Conservation (phyloP, 2,797 vertebrate genomes). For the Tragelaphus oryx region DNA sequence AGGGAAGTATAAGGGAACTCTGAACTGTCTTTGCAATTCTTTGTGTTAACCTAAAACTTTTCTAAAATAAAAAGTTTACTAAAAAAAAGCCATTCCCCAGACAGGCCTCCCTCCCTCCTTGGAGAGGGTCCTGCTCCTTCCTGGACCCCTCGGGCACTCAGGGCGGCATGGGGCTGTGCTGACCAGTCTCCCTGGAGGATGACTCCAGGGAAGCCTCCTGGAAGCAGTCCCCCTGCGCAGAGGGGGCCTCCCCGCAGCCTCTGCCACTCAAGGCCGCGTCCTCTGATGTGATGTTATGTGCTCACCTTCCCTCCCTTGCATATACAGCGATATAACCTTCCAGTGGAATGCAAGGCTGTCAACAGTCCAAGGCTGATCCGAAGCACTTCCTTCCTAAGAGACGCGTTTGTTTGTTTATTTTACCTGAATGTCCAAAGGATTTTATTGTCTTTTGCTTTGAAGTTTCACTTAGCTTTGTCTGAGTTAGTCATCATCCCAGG, state of each 20-base stretch:
- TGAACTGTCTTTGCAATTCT: not conserved
- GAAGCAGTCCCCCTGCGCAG: accelerated
- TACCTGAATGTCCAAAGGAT: not conserved
- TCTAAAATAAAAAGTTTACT: not conserved
- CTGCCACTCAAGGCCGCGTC: accelerated
- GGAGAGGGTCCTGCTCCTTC: not conserved
- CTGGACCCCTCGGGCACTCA: not conserved
- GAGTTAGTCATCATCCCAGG: not conserved
- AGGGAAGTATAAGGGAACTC: not conserved
- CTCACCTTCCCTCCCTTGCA: not conserved
- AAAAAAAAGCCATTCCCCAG: not conserved
- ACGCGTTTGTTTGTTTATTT: not conserved
- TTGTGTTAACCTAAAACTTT: not conserved
- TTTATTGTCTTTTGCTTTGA: not conserved
- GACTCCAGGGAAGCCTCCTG: accelerated
- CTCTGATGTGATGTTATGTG: accelerated
- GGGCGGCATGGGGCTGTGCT: not conserved
- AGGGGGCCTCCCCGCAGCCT: not conserved
- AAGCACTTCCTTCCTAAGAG: not conserved
- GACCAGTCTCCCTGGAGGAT: not conserved
- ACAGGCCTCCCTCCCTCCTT: not conserved
- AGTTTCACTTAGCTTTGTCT: not conserved
- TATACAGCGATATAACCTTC: accelerated
- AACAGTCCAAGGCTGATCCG: not conserved
- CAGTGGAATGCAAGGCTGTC: accelerated